These are phyloP conservation scores for Samia ricini DNA, from an alignment of 1,140 invertebrate species.

Conservation along the genomic window DNA sequence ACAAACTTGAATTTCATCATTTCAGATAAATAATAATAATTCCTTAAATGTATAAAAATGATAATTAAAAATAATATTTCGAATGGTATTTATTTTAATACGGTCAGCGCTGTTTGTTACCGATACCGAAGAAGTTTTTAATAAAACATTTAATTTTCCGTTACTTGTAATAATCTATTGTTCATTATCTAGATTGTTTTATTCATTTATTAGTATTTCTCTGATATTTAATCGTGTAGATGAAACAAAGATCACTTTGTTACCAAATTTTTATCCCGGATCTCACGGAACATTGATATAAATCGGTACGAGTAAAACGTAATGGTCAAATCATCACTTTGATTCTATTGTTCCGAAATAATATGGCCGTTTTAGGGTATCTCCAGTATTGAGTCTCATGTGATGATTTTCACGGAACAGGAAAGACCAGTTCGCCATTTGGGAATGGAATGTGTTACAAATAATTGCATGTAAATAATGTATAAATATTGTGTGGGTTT, in stretches of 20 bases:
- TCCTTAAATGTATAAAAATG: no score
- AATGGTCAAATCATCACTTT: background rate
- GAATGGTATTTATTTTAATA: no score
- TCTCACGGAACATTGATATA: conserved; percentile 3
- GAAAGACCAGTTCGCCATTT: background rate
- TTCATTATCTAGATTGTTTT: background rate
- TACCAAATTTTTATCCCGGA: conserved; percentile 1
- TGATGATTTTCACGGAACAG: background rate
- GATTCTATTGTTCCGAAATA: conserved; percentile 3
- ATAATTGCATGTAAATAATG: no score
- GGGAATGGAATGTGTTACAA: background rate
- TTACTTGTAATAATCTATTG: no score
- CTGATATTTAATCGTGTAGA: background rate
- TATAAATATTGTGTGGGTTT: no score
- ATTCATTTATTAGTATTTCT: background rate
- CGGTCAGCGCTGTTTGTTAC: no score
- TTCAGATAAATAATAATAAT: no score
- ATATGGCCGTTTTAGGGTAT: background rate
- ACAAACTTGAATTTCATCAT: no score
- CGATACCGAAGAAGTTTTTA: no score
- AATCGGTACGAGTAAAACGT: background rate
- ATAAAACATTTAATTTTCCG: no score
- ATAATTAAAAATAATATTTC: no score
- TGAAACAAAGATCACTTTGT: background rate
- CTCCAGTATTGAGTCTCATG: background rate